Base-by-base conservation (phyloP, 1,140 invertebrate genomes). In the Nymphalis io region DNA sequence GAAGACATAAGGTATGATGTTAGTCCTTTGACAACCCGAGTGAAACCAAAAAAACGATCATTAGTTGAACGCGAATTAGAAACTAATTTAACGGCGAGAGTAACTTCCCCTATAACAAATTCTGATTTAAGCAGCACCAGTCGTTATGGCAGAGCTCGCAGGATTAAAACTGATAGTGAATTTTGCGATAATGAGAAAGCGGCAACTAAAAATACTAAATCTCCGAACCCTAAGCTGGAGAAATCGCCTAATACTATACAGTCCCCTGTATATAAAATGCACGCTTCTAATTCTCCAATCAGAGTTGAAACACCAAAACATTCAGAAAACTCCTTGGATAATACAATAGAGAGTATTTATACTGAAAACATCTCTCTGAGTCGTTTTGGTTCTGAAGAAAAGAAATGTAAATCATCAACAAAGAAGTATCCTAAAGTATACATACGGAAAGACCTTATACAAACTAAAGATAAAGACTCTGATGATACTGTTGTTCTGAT, bases 71-170 rank as follows among this genome's bases (percentile, higher is more conserved):
- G 87, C 16, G 84, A 89, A 76, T 73, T 91, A 13, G 87, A 89
- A 70, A 91, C 87, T 5, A 89, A 73, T 63, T 79, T 91, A 57
- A 91, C 87, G 20, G 80, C 83, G 1, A 74, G 80, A 72, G 72
- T 89, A 5, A 89, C 84, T n/a, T 89, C 87, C 21, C 87, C 89
- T 27, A 70, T 84, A 13, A 76, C 78, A 3, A 75, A 71, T 68
- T 66, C 66, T 13, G 84, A 82, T 51, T 68, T 69, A 23, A 73
- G 71, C 5, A 92, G 80, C 38, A 90, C 83, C 0, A 92, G 91
- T 60, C 79, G 91, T n/a, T 92, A 92, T 81, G 91, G 91, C 8
- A 82, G 91, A 71, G 82, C 89, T 57, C 84, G 87, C 27, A 79
- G 82, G 44, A 62, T 88, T 5, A 91, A 91, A 73, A 80, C 78